Percentiles rank a stretch among this genome's conserved stretches.
Conservation (phyloP, 2,797 vertebrate species). For the Amniataba percoides region DNA sequence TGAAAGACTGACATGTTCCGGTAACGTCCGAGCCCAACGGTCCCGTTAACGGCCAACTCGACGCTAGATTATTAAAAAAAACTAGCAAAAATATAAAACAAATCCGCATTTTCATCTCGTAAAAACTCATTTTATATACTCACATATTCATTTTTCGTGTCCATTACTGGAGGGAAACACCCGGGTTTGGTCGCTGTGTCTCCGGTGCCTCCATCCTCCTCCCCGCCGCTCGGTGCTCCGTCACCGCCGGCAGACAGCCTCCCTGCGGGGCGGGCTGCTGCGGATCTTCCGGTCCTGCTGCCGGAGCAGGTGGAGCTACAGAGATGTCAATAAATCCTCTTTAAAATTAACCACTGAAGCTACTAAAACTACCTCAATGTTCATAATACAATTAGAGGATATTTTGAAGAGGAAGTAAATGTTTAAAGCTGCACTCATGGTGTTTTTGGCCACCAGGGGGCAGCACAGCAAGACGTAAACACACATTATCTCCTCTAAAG, state of each 20-base stretch:
- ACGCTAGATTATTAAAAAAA: constrained; percentile 10
- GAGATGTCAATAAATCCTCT: neutral
- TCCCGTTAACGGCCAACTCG: constrained; percentile 5
- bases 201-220: constrained; percentile 46
- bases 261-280: neutral
- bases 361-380: neutral
- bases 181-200: constrained; percentile 8
- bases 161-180: neutral
- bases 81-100: neutral
- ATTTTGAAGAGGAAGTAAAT: neutral
- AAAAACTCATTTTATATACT: neutral
- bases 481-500: neutral
- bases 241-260: too few relatives aligned
- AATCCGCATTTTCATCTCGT: fast-evolving
- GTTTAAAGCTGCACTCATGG: constrained; percentile 8
- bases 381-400: neutral
- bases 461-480: neutral
- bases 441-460: constrained; percentile 2
- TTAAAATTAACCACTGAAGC: neutral
- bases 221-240: too few relatives aligned
- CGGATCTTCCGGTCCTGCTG: neutral
- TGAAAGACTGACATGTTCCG: too few relatives aligned
- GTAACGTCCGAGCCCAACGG: constrained; percentile 1
- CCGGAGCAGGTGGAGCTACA: neutral
- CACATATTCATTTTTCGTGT: constrained; percentile 42